Conservation (phyloP, 2,113 vertebrate species). For the Hydropotes inermis region DNA sequence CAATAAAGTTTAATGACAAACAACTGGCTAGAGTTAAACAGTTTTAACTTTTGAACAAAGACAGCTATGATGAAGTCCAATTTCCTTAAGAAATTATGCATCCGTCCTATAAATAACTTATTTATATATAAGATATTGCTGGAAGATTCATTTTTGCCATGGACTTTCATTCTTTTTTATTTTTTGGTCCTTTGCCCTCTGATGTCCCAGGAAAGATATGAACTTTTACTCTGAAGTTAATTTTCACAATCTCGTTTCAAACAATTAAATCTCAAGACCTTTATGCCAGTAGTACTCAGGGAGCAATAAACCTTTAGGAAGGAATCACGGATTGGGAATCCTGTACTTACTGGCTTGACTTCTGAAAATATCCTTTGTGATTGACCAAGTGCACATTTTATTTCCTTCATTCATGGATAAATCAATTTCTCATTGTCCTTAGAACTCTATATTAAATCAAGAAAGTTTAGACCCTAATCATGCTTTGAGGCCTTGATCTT, state of each 20-base stretch:
- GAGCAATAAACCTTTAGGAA: not conserved
- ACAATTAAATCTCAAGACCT: constrained; percentile 1
- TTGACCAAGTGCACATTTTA: not conserved
- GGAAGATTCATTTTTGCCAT: not conserved
- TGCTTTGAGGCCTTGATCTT: not conserved
- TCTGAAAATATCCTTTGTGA: not conserved
- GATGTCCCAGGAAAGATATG: not conserved
- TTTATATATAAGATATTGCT: not conserved
- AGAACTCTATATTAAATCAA: not conserved
- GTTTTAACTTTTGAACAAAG: not conserved
- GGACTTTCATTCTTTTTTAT: not conserved
- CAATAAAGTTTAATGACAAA: not conserved
- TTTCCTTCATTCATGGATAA: not conserved
- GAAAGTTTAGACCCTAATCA: not conserved
- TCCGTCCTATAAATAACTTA: not conserved
- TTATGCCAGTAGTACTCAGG: not conserved
- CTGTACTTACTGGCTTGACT: not conserved
- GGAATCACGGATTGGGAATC: not conserved
- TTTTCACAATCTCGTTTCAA: not conserved
- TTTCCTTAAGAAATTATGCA: not conserved
- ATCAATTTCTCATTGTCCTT: not conserved
- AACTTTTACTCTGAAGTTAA: not conserved
- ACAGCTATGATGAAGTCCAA: not conserved
- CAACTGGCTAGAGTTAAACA: not conserved
- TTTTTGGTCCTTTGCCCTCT: not conserved